phyloP scores from a whole-genome alignment of 2,113 vertebrate species.

The Indicator maculatus region DNA sequence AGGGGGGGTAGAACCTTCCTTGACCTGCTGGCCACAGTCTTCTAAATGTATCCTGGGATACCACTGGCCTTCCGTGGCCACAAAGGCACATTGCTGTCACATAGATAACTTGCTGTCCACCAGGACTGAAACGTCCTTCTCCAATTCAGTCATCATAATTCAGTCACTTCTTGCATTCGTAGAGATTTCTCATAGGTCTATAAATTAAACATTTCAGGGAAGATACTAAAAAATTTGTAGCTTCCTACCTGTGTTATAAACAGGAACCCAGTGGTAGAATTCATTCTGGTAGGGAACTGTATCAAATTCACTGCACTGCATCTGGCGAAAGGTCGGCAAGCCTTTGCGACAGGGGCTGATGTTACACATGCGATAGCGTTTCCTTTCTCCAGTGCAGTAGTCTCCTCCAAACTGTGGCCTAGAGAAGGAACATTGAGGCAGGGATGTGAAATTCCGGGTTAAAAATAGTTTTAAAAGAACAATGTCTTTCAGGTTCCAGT shows the following conservation, averaged over 20 bases:
- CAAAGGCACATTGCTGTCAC: too few relatives aligned
- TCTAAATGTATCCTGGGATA: too few relatives aligned
- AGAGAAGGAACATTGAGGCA: not conserved
- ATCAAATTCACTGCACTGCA: conserved; percentile 98
- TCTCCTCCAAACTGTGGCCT: conserved; percentile 96
- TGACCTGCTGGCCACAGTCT: too few relatives aligned
- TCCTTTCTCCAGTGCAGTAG: conserved; percentile 95
- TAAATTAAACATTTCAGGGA: not conserved
- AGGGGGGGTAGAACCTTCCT: too few relatives aligned
- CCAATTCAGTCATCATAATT: not conserved
- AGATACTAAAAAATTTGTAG: not conserved
- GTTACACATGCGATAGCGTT: conserved; percentile 91
- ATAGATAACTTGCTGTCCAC: too few relatives aligned
- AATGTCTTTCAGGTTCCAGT: not conserved
- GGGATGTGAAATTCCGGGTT: not conserved
- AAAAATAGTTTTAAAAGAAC: not conserved
- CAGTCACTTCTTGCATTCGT: not conserved
- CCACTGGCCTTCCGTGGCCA: too few relatives aligned
- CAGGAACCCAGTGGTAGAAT: conserved; percentile 90
- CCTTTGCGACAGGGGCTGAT: conserved; percentile 79
- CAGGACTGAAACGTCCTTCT: too few relatives aligned
- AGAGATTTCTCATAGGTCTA: not conserved
- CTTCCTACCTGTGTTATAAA: conserved; percentile 82
- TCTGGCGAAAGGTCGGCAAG: conserved; percentile 89
- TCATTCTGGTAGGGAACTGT: conserved; percentile 92